phyloP scores from a whole-genome alignment of 2,113 vertebrate species.

The Gymnocephalus cernua region DNA sequence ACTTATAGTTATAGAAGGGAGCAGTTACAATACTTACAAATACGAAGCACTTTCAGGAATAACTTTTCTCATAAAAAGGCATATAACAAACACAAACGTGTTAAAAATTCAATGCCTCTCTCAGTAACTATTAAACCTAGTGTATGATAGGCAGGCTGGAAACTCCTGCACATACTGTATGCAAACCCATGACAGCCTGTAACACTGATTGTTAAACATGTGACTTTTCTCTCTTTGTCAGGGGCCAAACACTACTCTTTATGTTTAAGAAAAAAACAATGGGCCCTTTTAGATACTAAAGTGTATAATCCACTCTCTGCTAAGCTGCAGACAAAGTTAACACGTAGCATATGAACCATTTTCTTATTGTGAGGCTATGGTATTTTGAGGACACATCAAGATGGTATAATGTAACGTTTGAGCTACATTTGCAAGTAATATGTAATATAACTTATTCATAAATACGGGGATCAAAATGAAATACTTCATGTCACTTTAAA shows the following conservation, averaged over 20 bases:
- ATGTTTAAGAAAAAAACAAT: slow-evolving; percentile 49
- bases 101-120: background rate
- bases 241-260: background rate
- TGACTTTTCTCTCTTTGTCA: slow-evolving; percentile 46
- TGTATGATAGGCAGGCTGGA: background rate
- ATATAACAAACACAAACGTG: background rate
- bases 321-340: slow-evolving; percentile 1
- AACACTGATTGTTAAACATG: slow-evolving; percentile 36
- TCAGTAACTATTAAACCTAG: background rate
- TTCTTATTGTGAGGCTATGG: too few species aligned
- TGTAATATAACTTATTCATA: background rate
- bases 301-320: slow-evolving; percentile 11
- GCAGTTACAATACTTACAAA: background rate
- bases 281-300: slow-evolving; percentile 30
- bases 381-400: background rate
- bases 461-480: background rate
- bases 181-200: slow-evolving; percentile 47
- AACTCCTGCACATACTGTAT: slow-evolving; percentile 15
- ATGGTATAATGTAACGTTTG: background rate
- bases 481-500: background rate
- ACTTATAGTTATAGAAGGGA: background rate
- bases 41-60: background rate
- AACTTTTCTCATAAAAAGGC: background rate
- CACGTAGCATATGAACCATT: background rate
- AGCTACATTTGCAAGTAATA: background rate